Evolutionary conservation across 2,888 invertebrate genomes (phyloP).

Genomic region (Alloplasta piceator): DNA sequence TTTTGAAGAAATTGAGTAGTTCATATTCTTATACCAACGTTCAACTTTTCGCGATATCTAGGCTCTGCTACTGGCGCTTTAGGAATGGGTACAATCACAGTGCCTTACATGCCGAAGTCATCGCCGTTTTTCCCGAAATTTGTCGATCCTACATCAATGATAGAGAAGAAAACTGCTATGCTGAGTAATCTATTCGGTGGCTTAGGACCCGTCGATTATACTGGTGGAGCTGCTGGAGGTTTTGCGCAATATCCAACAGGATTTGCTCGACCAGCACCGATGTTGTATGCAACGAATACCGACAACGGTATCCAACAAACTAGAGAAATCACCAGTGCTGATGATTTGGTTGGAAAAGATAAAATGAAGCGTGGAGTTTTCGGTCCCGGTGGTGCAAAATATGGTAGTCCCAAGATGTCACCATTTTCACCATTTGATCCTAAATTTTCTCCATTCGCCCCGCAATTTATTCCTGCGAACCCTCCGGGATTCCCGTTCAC

Average conservation of each 20-base stretch:
- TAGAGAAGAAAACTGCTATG: constrained; percentile 76
- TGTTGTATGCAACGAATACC: constrained; percentile 43
- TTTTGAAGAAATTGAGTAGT: background rate
- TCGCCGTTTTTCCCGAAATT: constrained; percentile 78
- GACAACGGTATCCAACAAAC: background rate
- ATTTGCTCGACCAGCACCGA: constrained; percentile 25
- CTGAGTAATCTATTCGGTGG: constrained; percentile 74
- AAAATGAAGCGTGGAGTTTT: constrained; percentile 56
- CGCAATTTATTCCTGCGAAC: constrained; percentile 8
- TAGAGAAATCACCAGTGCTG: constrained; percentile 10
- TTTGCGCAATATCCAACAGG: constrained; percentile 14
- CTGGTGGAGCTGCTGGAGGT: background rate
- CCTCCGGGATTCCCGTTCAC: constrained; percentile 23
- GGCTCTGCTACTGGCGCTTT: constrained; percentile 68
- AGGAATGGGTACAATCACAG: constrained; percentile 73
- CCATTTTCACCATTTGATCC: constrained; percentile 46
- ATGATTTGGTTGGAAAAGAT: constrained; percentile 29
- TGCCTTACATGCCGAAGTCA: constrained; percentile 76
- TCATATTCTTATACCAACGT: background rate
- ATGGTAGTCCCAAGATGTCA: constrained; percentile 30
- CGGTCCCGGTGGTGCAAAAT: constrained; percentile 37
- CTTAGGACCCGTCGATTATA: constrained; percentile 67
- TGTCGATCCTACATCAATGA: constrained; percentile 78
- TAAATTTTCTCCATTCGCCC: background rate
- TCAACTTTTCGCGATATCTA: constrained; percentile 71